Evolutionary conservation across 1,140 invertebrate species (phyloP).

Genomic region (Drosophila nigrodunni): DNA sequence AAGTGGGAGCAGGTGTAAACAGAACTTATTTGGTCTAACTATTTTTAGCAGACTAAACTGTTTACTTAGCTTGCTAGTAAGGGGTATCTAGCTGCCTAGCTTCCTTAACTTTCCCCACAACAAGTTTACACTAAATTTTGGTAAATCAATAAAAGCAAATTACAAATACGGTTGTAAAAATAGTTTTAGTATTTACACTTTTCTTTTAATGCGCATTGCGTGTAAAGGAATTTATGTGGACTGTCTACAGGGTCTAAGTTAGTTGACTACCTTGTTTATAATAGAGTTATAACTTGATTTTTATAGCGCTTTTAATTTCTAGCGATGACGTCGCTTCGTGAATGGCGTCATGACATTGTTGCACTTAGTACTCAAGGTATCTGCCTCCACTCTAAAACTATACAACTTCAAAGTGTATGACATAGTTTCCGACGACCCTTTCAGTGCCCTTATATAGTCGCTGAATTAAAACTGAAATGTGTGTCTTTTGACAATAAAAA

Average conservation of each 20-base stretch:
- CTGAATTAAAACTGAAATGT: slow-evolving; percentile 44
- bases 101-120: neutral
- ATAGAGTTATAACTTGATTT: slow-evolving; percentile 44
- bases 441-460: slow-evolving; percentile 18
- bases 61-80: too few species aligned
- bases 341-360: slow-evolving; percentile 25
- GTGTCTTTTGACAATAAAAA: slow-evolving; percentile 15
- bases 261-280: neutral
- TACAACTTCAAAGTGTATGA: slow-evolving; percentile 36
- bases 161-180: slow-evolving; percentile 1
- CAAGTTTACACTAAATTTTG: slow-evolving; percentile 3
- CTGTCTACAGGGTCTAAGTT: neutral
- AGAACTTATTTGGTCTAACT: too few species aligned
- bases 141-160: slow-evolving; percentile 10
- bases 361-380: slow-evolving; percentile 9
- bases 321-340: slow-evolving; percentile 58
- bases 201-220: neutral
- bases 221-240: neutral
- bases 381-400: slow-evolving; percentile 8
- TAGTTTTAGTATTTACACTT: slow-evolving; percentile 2
- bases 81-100: neutral
- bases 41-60: too few species aligned
- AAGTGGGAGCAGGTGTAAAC: neutral
- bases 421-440: slow-evolving; percentile 32
- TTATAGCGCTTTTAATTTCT: slow-evolving; percentile 69